These are phyloP conservation scores for Mythimna lalbum DNA, from an alignment of 2,888 invertebrate species.

Conservation along the genomic window DNA sequence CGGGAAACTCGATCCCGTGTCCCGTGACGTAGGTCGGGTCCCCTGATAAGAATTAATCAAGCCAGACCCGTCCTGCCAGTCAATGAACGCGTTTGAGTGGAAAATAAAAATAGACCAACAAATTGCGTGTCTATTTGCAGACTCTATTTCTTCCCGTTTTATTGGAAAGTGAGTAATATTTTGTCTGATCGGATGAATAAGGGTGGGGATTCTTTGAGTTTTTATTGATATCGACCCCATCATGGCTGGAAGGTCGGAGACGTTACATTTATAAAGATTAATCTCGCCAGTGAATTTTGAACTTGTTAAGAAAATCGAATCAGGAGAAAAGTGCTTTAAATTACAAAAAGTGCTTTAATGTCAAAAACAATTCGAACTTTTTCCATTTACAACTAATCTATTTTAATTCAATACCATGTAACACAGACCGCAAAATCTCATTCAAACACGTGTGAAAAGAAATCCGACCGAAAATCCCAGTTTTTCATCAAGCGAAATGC, in stretches of 20 bases:
- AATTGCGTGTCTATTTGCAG: conserved; percentile 38
- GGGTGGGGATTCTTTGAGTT: not conserved
- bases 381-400: not conserved
- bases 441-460: conserved; percentile 22
- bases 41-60: conserved; percentile 63
- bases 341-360: not conserved
- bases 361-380: not conserved
- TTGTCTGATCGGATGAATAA: not conserved
- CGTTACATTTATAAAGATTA: not conserved
- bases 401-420: not conserved
- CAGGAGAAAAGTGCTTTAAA: not conserved
- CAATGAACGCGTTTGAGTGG: conserved; percentile 53
- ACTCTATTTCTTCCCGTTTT: conserved; percentile 30
- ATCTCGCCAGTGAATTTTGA: not conserved
- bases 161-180: conserved; percentile 29
- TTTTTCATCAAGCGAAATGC: conserved; percentile 81
- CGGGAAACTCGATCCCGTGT: conserved; percentile 41
- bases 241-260: not conserved
- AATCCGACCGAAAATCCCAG: conserved; percentile 29
- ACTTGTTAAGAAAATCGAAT: not conserved
- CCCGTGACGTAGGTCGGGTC: conserved; percentile 45
- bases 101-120: conserved; percentile 45
- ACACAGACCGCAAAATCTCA: conserved; percentile 1
- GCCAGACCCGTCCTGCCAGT: conserved; percentile 46
- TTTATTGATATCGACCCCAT: not conserved